phyloP scores from a whole-genome alignment of 2,113 vertebrate genomes.

The Grantiella picta region DNA sequence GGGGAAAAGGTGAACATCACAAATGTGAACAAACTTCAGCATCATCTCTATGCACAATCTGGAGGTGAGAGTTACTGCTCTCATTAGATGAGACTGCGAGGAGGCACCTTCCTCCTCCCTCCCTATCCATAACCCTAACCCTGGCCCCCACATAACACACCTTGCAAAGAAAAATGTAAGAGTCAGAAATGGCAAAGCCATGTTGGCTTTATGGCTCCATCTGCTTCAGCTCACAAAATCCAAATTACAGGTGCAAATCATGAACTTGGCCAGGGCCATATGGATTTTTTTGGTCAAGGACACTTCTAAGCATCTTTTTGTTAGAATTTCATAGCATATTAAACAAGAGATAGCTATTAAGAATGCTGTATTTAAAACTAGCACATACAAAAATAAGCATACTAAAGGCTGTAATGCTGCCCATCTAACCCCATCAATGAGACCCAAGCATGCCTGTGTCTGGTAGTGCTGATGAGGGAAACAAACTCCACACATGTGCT shows the following conservation, averaged over 20 bases:
- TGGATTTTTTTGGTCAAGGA: background rate
- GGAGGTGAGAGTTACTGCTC: background rate
- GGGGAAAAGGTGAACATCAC: background rate
- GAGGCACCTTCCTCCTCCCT: background rate
- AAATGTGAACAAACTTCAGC: background rate
- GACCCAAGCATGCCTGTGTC: background rate
- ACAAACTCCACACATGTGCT: background rate
- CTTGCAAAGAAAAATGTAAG: background rate
- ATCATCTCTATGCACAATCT: fast-evolving
- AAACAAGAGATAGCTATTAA: background rate
- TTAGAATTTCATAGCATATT: background rate
- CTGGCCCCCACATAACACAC: background rate
- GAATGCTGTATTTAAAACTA: background rate
- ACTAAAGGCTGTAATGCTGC: background rate
- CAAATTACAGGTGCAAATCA: background rate
- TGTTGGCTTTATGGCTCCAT: background rate
- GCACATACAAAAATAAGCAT: background rate
- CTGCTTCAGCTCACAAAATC: background rate
- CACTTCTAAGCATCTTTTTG: background rate
- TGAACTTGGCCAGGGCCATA: background rate
- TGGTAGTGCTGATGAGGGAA: background rate
- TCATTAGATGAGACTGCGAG: background rate
- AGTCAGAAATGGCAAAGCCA: background rate
- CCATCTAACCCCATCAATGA: background rate
- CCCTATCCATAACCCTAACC: background rate